Evolutionary conservation across 2,888 invertebrate genomes (phyloP), one percentile per base, ranked within the genome.

Genomic region (Tetheella fluctuosa): DNA sequence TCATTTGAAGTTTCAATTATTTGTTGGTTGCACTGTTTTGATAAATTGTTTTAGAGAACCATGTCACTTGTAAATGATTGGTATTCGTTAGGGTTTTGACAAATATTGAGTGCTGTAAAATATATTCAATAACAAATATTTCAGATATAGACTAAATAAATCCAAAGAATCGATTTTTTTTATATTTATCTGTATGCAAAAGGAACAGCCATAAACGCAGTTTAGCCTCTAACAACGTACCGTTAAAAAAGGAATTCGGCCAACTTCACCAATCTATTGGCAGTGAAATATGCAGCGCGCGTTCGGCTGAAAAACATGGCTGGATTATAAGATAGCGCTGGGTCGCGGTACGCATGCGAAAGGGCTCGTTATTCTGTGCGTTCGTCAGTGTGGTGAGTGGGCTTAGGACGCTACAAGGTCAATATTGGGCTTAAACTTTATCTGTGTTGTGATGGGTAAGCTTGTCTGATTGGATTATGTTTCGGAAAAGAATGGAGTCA

Each of bases 201-300:
- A 23, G 23, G 37, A 34, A 3, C 55, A 34, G 34, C 34, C 55
- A 54, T 34, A 23, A 55, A 34, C 55, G 55, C 55, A 55, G 55
- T 55, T 55, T 55, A 37, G 55, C 37, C 15, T 55, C 23, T 34
- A 55, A 54, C n/a, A n/a, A n/a, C n/a, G n/a, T n/a, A n/a, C n/a
- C n/a, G n/a, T n/a, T n/a, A n/a, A 55, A 55, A 54, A 34, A 17
- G 4, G 55, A 30, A 55, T 55, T 34, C 34, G 37, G 17, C 13
- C 5, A 17, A 20, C 37, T 37, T 55, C 60, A 39, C 59, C 61
- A 60, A 66, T 65, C 69, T 71, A 75, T 68, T 70, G 62, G 67
- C 63, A 62, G 57, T 79, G 70, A 77, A 76, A 75, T 79, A 82
- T 80, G 73, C 80, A 67, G 60, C 56, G 54, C 73, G 74, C 81